Base-by-base conservation (phyloP, 2,888 invertebrate genomes). In the Spodoptera littoralis region DNA sequence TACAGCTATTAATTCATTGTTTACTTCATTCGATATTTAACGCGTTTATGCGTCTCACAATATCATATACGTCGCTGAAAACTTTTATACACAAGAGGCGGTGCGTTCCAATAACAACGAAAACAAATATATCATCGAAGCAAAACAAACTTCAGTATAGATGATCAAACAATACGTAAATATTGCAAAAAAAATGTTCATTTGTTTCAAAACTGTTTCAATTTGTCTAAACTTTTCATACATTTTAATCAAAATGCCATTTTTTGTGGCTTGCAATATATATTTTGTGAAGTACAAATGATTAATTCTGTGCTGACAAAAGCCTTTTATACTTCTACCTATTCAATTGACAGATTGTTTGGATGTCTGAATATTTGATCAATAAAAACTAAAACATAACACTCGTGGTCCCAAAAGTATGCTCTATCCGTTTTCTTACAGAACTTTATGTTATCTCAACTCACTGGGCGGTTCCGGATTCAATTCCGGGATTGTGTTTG, bases 401-500 rank as follows among this genome's bases (percentile, higher is more conserved):
- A 80, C 55, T 45, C 61, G 54, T 44, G 60, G 64, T 61, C 76
- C 73, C 70, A 66, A 70, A 80, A 73, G 78, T 73, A 70, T 78
- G 67, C 65, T 76, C 61, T 73, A 70, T 71, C 79, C 80, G 76
- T 80, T 76, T 73, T 65, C 73, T 62, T 49, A 49, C 22, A 43
- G 50, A 58, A 78, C 70, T 76, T 70, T 76, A 65, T 65, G 77
- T 80, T 75, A 36, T 61, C 62, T 50, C 53, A 50, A 68, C 66
- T 60, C 63, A 48, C 27, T 44, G 50, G 43, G 60, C 62, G 65
- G 68, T 73, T 61, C 61, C 60, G 60, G 66, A 73, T 80, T 81
- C 73, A 75, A 81, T 79, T 68, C 70, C 71, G 45, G 53, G 44
- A 65, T 69, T 70, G 62, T 78, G 58, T 80, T 79, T 73, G 65